Evolutionary conservation across 2,113 vertebrate species (phyloP).

Genomic region (Thermophis baileyi): DNA sequence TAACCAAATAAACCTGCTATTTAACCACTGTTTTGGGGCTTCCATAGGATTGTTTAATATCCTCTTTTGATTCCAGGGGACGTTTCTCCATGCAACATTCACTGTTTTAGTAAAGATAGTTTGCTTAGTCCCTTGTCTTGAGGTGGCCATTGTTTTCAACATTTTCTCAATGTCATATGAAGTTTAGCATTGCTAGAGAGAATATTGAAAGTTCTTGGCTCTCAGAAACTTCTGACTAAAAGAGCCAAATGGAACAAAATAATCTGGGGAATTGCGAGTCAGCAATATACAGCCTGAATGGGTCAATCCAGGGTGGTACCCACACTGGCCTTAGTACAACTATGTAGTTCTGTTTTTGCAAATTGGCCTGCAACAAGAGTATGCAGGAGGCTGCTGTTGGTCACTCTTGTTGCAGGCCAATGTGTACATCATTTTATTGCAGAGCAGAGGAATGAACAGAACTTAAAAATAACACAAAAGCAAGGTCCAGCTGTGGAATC

Average conservation of each 20-base stretch:
- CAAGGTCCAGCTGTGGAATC: neutral
- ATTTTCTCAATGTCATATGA: neutral
- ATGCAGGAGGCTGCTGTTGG: neutral
- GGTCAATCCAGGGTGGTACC: neutral
- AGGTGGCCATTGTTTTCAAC: neutral
- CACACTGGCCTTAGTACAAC: neutral
- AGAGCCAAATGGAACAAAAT: neutral
- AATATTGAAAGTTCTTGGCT: neutral
- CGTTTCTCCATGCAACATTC: neutral
- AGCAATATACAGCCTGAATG: neutral
- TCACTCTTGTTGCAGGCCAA: neutral
- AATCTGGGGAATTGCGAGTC: neutral
- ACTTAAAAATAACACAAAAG: constrained; percentile 5
- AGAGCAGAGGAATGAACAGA: neutral
- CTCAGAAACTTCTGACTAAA: neutral
- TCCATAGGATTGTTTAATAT: neutral
- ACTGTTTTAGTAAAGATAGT: neutral
- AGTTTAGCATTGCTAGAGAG: neutral
- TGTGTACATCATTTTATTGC: neutral
- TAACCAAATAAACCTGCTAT: neutral
- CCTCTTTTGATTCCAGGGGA: neutral
- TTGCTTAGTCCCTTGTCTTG: neutral
- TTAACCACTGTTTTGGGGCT: neutral
- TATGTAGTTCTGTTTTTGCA: neutral
- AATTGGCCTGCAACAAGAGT: neutral